These are phyloP conservation scores for Drosophila pullipes DNA, from an alignment of 2,888 invertebrate genomes.

Conservation along the genomic window DNA sequence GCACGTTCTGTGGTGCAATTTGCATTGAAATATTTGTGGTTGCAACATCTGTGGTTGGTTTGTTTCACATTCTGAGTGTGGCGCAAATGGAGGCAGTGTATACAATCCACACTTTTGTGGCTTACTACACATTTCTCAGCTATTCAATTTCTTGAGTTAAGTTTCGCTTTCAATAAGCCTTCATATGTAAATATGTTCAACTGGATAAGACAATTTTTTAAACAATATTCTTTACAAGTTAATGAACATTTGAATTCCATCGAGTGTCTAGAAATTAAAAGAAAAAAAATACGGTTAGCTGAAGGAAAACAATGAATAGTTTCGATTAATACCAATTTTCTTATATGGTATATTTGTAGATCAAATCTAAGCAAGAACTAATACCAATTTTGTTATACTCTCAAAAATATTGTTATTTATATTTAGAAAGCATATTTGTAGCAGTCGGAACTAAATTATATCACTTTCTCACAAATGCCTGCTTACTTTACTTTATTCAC, in stretches of 20 bases:
- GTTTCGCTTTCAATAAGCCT: constrained; percentile 9
- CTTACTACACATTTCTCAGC: constrained; percentile 1
- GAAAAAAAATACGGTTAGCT: not conserved
- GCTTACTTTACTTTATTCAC: not conserved
- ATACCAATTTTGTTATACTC: no score
- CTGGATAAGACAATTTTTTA: not conserved
- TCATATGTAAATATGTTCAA: not conserved
- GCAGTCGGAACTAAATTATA: not conserved
- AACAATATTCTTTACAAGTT: not conserved
- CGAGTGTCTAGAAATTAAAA: not conserved
- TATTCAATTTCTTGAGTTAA: not conserved
- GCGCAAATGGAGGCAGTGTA: not conserved
- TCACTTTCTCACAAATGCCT: not conserved
- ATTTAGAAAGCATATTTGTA: not conserved
- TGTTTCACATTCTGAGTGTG: constrained; percentile 21
- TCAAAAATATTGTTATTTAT: not conserved
- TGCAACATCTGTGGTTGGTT: constrained; percentile 28
- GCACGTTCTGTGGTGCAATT: constrained; percentile 43
- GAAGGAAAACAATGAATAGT: not conserved
- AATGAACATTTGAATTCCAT: not conserved
- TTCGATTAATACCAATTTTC: not conserved
- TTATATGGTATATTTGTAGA: no score
- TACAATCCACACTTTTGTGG: constrained; percentile 11
- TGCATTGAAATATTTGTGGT: constrained; percentile 51
- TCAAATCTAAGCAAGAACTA: no score